Evolutionary conservation across 2,888 invertebrate genomes (phyloP), one percentile per base, ranked within the genome.

Genomic region (Hirtodrosophila trivittata): DNA sequence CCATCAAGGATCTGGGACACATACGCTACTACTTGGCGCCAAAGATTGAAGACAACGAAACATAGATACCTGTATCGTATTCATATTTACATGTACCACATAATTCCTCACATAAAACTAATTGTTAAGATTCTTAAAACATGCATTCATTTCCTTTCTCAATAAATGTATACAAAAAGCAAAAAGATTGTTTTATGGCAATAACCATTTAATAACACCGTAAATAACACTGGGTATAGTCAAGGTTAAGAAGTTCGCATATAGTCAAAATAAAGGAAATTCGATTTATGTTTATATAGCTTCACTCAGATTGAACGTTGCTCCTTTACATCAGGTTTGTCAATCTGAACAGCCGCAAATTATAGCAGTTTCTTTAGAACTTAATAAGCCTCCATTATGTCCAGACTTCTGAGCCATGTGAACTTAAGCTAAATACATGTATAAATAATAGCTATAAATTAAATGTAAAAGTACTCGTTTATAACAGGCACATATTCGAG

Each of bases 21-120:
- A 95, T 99, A 75, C 94, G 98, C 57, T 99, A 98, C 92, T 99
- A 99, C 91, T 92, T 99, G 89, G 99, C 99, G 43, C 99, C 99
- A 32, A 99, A 99, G 92, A 99, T 99, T 87, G 99, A 99, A 91
- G 99, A 99, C 75, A 97, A 97, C 84, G 98, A 98, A 84, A 95
- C 94, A 89, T 94, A 92, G 71, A 42, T 49, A 57, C 28, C 50
- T 33, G 32, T 28, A 47, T 35, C 49, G 55, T 67, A 63, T 46
- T 70, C 50, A 70, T 64, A 62, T 66, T 66, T 63, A 59, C 10
- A 45, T 54, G 13, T 62, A 66, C 21, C 43, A 37, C 32, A 49
- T 74, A 67, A 77, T 65, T 50, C 35, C 51, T 35, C 41, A 43
- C 32, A 45, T 66, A 66, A 50, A 33, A 66, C 55, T 72, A 73